Conservation (phyloP, 2,888 invertebrate species). For the Mimas tiliae region DNA sequence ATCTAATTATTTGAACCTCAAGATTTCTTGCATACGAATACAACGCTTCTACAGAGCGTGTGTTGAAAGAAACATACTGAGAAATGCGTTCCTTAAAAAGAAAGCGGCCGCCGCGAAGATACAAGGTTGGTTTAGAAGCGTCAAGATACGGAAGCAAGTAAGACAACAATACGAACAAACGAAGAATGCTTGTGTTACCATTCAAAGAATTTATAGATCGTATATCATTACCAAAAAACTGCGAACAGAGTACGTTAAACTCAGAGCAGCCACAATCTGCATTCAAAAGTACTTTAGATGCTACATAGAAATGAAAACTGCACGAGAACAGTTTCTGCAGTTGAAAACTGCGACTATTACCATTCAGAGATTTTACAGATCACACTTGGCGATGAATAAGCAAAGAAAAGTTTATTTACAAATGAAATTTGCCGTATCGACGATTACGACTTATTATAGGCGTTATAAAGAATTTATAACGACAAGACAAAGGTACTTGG, state of each 20-base stretch:
- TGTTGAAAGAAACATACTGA: slow-evolving; percentile 52
- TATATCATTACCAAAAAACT: slow-evolving; percentile 58
- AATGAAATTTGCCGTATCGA: slow-evolving; percentile 49
- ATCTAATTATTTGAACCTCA: slow-evolving; percentile 52
- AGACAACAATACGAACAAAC: slow-evolving; percentile 53
- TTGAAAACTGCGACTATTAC: slow-evolving; percentile 51
- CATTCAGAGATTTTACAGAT: slow-evolving; percentile 61
- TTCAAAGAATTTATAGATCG: slow-evolving; percentile 75
- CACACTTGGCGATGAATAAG: slow-evolving; percentile 52
- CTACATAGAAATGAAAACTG: slow-evolving; percentile 58
- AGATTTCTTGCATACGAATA: slow-evolving; percentile 57
- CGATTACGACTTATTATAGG: slow-evolving; percentile 50
- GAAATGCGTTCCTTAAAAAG: slow-evolving; percentile 54
- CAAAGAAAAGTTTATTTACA: slow-evolving; percentile 50
- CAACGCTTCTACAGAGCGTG: slow-evolving; percentile 72
- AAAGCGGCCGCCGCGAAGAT: slow-evolving; percentile 65
- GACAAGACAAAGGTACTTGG: slow-evolving; percentile 59
- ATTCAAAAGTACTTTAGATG: slow-evolving; percentile 67
- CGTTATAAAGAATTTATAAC: slow-evolving; percentile 51
- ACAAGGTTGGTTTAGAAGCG: slow-evolving; percentile 76
- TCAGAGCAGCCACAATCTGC: slow-evolving; percentile 60
- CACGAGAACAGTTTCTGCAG: slow-evolving; percentile 54
- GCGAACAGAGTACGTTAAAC: slow-evolving; percentile 59
- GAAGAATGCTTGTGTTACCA: slow-evolving; percentile 63
- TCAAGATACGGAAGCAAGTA: slow-evolving; percentile 49